phyloP scores from a whole-genome alignment of 2,113 vertebrate species.

The Lagopus leucura region DNA sequence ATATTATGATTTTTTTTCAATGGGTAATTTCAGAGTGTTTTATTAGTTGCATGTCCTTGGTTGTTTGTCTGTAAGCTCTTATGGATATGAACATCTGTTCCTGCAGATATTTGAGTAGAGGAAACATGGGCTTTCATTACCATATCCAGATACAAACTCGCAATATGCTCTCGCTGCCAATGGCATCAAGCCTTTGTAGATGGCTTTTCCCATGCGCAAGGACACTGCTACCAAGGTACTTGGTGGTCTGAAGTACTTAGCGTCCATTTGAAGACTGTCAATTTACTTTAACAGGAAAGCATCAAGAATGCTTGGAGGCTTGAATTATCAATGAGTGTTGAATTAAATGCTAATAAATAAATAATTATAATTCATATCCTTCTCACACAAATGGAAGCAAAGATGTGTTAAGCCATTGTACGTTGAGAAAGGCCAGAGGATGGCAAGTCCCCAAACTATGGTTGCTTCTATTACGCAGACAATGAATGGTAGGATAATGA shows the following conservation, averaged over 20 bases:
- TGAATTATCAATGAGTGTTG: neutral
- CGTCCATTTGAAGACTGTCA: neutral
- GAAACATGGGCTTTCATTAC: slow-evolving; percentile 3
- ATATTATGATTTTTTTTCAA: neutral
- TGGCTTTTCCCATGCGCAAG: neutral
- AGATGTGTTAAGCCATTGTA: neutral
- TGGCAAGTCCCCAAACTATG: neutral
- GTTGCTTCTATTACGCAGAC: neutral
- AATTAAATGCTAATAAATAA: neutral
- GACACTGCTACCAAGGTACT: neutral
- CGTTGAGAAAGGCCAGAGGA: neutral
- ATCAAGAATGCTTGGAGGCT: neutral
- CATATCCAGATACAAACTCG: slow-evolving; percentile 14
- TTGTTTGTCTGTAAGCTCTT: slow-evolving; percentile 38
- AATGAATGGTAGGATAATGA: neutral
- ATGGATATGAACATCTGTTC: slow-evolving; percentile 48
- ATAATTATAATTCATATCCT: neutral
- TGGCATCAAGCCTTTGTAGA: neutral
- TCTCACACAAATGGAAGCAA: neutral
- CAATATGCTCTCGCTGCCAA: neutral
- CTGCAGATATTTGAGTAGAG: neutral
- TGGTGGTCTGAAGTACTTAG: neutral
- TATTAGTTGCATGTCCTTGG: slow-evolving; percentile 29
- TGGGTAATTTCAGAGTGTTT: neutral
- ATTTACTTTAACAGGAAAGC: neutral